phyloP scores from a whole-genome alignment of 2,888 invertebrate species.

The Tenthredo distinguenda region DNA sequence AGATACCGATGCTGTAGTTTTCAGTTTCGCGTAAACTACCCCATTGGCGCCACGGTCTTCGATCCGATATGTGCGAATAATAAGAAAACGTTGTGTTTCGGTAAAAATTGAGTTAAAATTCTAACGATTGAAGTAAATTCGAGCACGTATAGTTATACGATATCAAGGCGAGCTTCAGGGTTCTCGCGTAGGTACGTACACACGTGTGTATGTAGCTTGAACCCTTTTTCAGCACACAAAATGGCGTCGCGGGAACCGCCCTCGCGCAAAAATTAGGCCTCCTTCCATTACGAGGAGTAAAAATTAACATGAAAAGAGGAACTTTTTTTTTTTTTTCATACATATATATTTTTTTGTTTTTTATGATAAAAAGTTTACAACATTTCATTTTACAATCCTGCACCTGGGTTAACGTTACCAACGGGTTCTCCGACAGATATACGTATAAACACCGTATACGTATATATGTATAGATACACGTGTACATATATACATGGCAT shows the following conservation, averaged over 20 bases:
- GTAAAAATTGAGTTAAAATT: not conserved
- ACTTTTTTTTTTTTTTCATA: conserved; percentile 9
- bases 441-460: not conserved
- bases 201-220: not conserved
- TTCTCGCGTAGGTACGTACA: not conserved
- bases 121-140: conserved; percentile 2
- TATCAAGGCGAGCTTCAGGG: not conserved
- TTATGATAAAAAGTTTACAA: conserved; percentile 45
- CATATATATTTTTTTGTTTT: not conserved
- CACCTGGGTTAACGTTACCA: not conserved
- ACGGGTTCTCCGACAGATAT: not conserved
- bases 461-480: no score
- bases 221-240: conserved; percentile 73
- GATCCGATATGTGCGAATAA: no score
- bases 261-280: conserved; percentile 74
- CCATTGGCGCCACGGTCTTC: no score
- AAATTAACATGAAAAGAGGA: conserved; percentile 69
- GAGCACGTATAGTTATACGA: not conserved
- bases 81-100: no score
- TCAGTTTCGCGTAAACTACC: no score
- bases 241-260: conserved; percentile 74
- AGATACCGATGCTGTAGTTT: no score
- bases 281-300: conserved; percentile 64
- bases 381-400: conserved; percentile 53
- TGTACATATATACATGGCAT: not conserved